These are phyloP conservation scores for Epinephelus lanceolatus DNA, from an alignment of 2,113 vertebrate species.

Conservation along the genomic window DNA sequence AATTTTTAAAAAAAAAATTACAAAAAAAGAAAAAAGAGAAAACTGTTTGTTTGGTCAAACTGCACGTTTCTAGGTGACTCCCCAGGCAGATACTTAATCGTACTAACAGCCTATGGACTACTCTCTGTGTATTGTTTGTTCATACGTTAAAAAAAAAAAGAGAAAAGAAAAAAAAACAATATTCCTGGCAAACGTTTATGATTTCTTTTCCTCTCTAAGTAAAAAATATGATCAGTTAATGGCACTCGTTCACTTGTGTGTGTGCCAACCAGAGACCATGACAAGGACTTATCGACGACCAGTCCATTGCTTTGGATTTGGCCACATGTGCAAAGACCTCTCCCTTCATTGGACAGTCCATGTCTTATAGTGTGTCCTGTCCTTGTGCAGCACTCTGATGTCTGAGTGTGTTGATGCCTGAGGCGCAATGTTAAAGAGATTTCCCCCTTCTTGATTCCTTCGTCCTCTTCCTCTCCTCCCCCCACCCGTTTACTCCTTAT, in stretches of 20 bases:
- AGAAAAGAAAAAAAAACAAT: constrained; percentile 34
- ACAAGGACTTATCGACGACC: constrained; percentile 49
- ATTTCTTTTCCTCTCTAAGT: constrained; percentile 73
- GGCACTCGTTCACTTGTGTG: constrained; percentile 66
- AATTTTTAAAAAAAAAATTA: constrained; percentile 42
- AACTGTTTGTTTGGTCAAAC: constrained; percentile 80
- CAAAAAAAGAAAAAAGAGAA: constrained; percentile 54
- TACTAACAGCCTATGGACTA: constrained; percentile 87
- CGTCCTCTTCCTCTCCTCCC: constrained; percentile 5
- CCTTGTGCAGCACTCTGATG: constrained; percentile 70
- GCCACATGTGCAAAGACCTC: constrained; percentile 71
- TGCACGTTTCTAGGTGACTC: constrained; percentile 88
- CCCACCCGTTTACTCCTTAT: constrained; percentile 46
- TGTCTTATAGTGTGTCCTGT: constrained; percentile 73
- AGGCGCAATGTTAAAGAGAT: constrained; percentile 75
- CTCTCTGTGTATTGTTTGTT: constrained; percentile 92
- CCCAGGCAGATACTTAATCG: constrained; percentile 83
- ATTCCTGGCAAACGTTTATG: constrained; percentile 74
- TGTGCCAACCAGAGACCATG: constrained; percentile 62
- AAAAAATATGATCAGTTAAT: constrained; percentile 62
- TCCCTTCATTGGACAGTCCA: constrained; percentile 72
- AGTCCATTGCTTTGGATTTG: constrained; percentile 67
- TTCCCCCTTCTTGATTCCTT: constrained; percentile 35
- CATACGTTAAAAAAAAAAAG: constrained; percentile 78
- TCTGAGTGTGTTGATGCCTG: constrained; percentile 73